Base-by-base conservation (phyloP, 37 sponge, comb jelly and placozoan genomes). In the Aplysina aerophoba region DNA sequence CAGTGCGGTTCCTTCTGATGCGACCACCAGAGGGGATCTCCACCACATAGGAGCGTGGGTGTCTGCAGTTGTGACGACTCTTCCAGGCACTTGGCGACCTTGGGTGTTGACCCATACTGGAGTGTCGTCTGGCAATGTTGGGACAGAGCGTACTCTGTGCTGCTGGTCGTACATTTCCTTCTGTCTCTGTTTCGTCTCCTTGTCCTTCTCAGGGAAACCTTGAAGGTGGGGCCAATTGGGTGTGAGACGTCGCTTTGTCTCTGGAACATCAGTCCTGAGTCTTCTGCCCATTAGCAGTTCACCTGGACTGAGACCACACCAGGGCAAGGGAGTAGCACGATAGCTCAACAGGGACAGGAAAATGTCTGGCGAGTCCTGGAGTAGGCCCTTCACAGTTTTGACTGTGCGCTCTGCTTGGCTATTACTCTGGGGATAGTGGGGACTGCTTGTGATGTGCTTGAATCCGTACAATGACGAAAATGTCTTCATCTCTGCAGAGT, bases 401-500 rank as follows among this genome's bases (percentile, higher is more conserved):
- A 80, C 81, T 62, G 41, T 31, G 22, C 84, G 24, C 22, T 83
- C 69, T 44, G 84, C 72, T 65, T 75, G 38, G 22, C 84, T 72
- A 35, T 83, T 83, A 20, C 68, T 25, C 35, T 83, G 84, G 15
- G 80, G 86, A 82, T 40, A 33, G 63, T 59, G n/a, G 0, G 92
- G 92, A 39, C 88, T 87, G 16, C 74, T 71, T 25, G 92, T 88
- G 25, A 68, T 41, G 21, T 88, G 92, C 4, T 35, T 36, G 41
- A 92, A 88, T 60, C 83, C 83, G 68, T 85, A 92, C 15, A 77
- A 66, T 57, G 59, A 55, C 12, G 89, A 55, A 69, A 92, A 92
- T 69, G 15, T 19, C 16, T 21, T 33, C 27, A 88, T 82, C 30
- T 22, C 62, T 40, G 44, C 77, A n/a, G 92, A 34, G 6, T 75